Conservation (phyloP, 2,888 invertebrate genomes). For the Eueremaeus valkanovi region DNA sequence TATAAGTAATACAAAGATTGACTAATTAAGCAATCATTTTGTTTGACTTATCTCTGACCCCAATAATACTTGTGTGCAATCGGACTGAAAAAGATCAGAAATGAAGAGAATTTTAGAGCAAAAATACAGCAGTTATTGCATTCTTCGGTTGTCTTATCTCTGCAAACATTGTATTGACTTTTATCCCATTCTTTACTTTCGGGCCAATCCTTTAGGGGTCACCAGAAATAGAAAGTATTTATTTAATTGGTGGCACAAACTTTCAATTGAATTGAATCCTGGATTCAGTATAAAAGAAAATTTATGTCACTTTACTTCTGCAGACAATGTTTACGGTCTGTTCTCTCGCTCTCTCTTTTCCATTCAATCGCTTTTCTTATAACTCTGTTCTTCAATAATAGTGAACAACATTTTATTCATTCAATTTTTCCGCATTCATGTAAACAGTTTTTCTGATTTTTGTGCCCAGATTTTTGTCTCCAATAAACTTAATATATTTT, state of each 20-base stretch:
- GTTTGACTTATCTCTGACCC: too few relatives aligned
- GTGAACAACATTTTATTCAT: too few relatives aligned
- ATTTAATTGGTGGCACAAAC: not conserved
- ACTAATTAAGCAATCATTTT: too few relatives aligned
- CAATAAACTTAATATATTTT: too few relatives aligned
- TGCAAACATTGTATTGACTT: not conserved
- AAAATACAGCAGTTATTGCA: not conserved
- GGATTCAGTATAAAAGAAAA: slow-evolving; percentile 8
- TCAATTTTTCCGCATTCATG: too few relatives aligned
- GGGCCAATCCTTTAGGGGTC: not conserved
- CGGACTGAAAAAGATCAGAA: not conserved
- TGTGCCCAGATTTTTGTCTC: too few relatives aligned
- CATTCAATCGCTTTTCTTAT: too few relatives aligned
- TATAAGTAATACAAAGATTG: too few relatives aligned
- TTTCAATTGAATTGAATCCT: not conserved
- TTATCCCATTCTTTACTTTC: too few relatives aligned
- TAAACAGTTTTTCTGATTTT: too few relatives aligned
- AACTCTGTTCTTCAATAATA: too few relatives aligned
- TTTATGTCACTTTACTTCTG: not conserved
- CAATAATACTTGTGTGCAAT: too few relatives aligned
- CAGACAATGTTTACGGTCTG: not conserved
- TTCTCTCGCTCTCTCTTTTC: not conserved
- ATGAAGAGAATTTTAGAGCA: not conserved
- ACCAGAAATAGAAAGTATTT: not conserved
- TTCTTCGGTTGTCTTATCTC: not conserved